Evolutionary conservation across 2,113 vertebrate species (phyloP).

Genomic region (Bambusicola thoracicus): DNA sequence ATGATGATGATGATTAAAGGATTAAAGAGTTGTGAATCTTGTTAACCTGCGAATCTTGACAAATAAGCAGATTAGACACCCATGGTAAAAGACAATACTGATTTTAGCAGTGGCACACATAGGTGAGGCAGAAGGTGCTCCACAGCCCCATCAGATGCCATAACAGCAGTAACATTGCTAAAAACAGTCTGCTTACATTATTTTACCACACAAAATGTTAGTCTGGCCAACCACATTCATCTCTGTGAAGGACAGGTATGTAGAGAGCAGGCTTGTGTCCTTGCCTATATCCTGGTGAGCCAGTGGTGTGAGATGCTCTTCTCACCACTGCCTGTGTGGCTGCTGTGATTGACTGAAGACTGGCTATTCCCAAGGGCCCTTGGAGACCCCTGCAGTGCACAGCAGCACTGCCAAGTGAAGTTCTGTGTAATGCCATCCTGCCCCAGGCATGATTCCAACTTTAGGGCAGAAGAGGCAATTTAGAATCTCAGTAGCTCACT

Average conservation of each 20-base stretch:
- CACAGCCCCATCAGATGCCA: not conserved
- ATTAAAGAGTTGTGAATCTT: not conserved
- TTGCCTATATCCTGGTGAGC: not conserved
- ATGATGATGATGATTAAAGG: not conserved
- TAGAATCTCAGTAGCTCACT: not conserved
- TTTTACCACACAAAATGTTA: not conserved
- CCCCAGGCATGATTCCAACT: not conserved
- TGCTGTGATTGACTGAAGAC: not conserved
- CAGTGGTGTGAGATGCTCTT: not conserved
- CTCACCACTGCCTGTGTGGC: not conserved
- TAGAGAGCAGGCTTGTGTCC: not conserved
- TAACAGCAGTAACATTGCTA: not conserved
- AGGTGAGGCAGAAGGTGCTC: not conserved
- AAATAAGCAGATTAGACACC: not conserved
- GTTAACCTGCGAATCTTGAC: not conserved
- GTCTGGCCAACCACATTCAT: rapidly evolving
- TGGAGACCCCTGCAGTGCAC: not conserved
- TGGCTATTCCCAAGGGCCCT: not conserved
- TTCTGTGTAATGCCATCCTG: not conserved
- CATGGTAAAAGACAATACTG: not conserved
- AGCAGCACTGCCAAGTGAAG: not conserved
- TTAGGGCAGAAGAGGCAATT: not conserved
- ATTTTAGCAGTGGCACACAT: not conserved
- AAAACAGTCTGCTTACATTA: not conserved
- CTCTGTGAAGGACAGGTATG: not conserved